Evolutionary conservation across 2,113 vertebrate species (phyloP).

Genomic region (Toxotes jaculatrix): DNA sequence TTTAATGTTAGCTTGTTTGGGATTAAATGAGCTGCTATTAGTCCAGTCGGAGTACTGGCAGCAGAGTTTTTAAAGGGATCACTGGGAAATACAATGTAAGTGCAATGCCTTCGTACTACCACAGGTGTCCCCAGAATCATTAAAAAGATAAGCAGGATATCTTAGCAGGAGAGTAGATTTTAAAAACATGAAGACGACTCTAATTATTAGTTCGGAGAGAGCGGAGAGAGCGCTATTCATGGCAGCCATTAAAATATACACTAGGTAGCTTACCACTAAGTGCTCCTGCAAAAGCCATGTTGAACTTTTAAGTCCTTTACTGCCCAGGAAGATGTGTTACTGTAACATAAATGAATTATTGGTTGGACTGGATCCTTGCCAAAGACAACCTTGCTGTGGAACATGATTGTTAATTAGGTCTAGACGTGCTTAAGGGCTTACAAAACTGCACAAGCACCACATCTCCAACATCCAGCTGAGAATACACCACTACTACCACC

Average conservation of each 20-base stretch:
- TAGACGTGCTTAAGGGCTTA: slow-evolving; percentile 78
- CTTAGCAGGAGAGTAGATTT: neutral
- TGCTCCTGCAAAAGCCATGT: slow-evolving; percentile 69
- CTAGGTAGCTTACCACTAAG: slow-evolving; percentile 67
- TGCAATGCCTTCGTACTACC: neutral
- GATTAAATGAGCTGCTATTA: slow-evolving; percentile 44
- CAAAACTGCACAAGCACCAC: slow-evolving; percentile 74
- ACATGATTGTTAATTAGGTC: slow-evolving; percentile 78
- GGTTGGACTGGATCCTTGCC: slow-evolving; percentile 71
- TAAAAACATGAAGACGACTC: too few relatives aligned
- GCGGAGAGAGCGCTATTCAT: slow-evolving; percentile 57
- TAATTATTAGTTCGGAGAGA: slow-evolving; percentile 57
- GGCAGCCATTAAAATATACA: slow-evolving; percentile 70
- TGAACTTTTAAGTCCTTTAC: slow-evolving; percentile 74
- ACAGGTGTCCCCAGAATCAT: slow-evolving; percentile 49
- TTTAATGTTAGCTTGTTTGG: slow-evolving; percentile 42
- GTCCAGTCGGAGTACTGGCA: slow-evolving; percentile 4
- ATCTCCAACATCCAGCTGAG: slow-evolving; percentile 69
- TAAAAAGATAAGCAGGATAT: slow-evolving; percentile 55
- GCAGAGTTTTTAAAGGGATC: slow-evolving; percentile 32
- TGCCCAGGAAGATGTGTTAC: slow-evolving; percentile 71
- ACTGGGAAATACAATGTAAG: slow-evolving; percentile 38
- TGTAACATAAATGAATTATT: slow-evolving; percentile 77
- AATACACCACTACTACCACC: slow-evolving; percentile 38
- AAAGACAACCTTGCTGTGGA: slow-evolving; percentile 77